Base-by-base conservation (phyloP, 2,797 vertebrate genomes). In the Artibeus jamaicensis region DNA sequence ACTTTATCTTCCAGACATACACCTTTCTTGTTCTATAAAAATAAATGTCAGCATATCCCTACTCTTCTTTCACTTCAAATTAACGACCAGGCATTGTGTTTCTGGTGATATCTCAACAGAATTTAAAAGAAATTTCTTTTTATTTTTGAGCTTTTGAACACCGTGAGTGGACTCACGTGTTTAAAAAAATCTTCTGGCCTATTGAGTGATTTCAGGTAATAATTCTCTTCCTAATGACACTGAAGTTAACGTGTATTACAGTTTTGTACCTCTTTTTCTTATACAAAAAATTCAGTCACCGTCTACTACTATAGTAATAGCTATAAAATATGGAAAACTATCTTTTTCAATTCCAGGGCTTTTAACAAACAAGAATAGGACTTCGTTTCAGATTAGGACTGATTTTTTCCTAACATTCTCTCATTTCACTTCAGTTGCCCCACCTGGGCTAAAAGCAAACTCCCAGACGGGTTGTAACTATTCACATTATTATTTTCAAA, bases 11-110 rank as follows among this genome's bases (percentile, higher is more conserved):
- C 53, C 42, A 95, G 70, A 89, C 55, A 37, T 26, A 24, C 44
- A 53, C 42, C 73, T 68, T 70, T 39, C 24, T 12, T 81, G 11
- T 85, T 85, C 81, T 68, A 42, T 42, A 87, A 93, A 96, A 89
- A 85, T 82, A 85, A 73, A 87, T 3, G 26, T 86, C 62, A 77
- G 2, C 59, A 76, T 29, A 42, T 2, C 26, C 34, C 16, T 85
- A 65, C 42, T 84, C 57, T 37, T 67, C 24, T 88, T 50, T 92
- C 76, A 55, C 77, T 86, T 91, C 84, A 95, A 57, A 95, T 70
- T 90, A 95, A 86, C 24, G 84, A 62, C 19, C 39, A 88, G 48
- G 39, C 26, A 82, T 74, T 65, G 2, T 68, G 50, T 50, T 50
- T 93, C 93, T 73, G 79, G 71, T 85, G 62, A 14, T 93, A 77